Percentiles rank a stretch among this genome's conserved stretches.
Evolutionary conservation across 92 coral and sea anemone genomes (phyloP).

Genomic region (Plumapathes pennacea): DNA sequence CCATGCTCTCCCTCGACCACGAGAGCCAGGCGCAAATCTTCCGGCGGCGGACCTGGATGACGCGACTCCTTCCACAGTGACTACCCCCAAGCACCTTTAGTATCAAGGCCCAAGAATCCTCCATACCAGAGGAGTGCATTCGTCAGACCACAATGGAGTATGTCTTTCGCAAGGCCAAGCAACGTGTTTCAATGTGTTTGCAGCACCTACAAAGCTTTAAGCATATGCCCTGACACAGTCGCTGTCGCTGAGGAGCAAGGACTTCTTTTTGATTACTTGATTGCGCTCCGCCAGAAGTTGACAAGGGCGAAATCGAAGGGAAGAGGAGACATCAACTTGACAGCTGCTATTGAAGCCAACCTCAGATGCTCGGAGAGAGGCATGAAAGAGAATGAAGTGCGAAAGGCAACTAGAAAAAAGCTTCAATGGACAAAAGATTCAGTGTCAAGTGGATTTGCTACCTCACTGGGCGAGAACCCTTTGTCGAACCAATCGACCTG

Average conservation of each 20-base stretch:
- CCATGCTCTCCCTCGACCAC: too few relatives aligned
- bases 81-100: constrained; percentile 2
- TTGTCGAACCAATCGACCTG: too few relatives aligned
- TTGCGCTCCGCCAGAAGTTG: constrained; percentile 10
- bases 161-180: constrained; percentile 8
- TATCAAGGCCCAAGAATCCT: constrained; percentile 19
- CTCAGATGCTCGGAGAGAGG: constrained; percentile 5
- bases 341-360: constrained; percentile 10
- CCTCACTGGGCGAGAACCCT: too few relatives aligned
- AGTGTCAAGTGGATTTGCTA: too few relatives aligned
- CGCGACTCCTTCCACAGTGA: too few relatives aligned
- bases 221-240: constrained; percentile 29
- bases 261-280: constrained; percentile 2
- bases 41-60: too few relatives aligned
- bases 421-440: too few relatives aligned
- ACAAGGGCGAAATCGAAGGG: background rate
- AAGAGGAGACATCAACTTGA: constrained; percentile 1
- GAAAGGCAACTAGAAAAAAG: background rate
- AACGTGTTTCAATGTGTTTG: constrained; percentile 14
- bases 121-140: constrained; percentile 6
- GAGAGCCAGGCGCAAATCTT: too few relatives aligned
- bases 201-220: constrained; percentile 2
- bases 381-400: background rate
- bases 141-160: background rate
- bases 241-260: constrained; percentile 25